Percentiles rank a stretch among this genome's conserved stretches.
Evolutionary conservation across 2,888 invertebrate species (phyloP).

Genomic region (Tetrapedia diversipes): DNA sequence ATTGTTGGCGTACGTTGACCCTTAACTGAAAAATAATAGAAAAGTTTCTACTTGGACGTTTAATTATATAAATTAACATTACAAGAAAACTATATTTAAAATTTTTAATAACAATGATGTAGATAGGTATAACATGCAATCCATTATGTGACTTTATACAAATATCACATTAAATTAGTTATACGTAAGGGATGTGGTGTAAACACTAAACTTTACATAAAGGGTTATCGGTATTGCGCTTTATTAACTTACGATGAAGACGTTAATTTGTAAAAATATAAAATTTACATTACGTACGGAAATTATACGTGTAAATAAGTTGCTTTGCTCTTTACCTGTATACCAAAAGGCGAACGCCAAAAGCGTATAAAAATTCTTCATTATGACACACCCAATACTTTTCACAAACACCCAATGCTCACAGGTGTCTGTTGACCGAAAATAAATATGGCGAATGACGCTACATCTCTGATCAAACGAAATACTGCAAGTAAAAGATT

Average conservation of each 20-base stretch:
- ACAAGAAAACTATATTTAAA: no score
- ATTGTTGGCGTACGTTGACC: slow-evolving; percentile 93
- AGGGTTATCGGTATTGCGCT: not conserved
- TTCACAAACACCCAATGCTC: slow-evolving; percentile 35
- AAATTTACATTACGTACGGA: slow-evolving; percentile 11
- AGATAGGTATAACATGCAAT: not conserved
- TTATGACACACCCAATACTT: slow-evolving; percentile 75
- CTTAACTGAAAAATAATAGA: slow-evolving; percentile 74
- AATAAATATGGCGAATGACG: slow-evolving; percentile 68
- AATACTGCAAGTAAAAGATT: not conserved
- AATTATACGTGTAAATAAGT: slow-evolving; percentile 8
- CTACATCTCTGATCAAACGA: slow-evolving; percentile 59
- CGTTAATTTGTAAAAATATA: not conserved
- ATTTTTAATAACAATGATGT: not conserved
- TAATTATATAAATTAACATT: not conserved
- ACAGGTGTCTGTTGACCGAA: slow-evolving; percentile 64
- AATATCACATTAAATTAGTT: slow-evolving; percentile 6
- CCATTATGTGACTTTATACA: not conserved
- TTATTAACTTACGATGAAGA: not conserved
- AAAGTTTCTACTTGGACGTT: not conserved
- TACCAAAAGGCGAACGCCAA: slow-evolving; percentile 69
- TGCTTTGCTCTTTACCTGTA: slow-evolving; percentile 67
- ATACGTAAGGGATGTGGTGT: not conserved
- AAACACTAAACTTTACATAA: not conserved
- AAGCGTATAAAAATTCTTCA: slow-evolving; percentile 70